Conservation (phyloP, 64 coral and sea anemone species). For the Stichodactyla helianthus region DNA sequence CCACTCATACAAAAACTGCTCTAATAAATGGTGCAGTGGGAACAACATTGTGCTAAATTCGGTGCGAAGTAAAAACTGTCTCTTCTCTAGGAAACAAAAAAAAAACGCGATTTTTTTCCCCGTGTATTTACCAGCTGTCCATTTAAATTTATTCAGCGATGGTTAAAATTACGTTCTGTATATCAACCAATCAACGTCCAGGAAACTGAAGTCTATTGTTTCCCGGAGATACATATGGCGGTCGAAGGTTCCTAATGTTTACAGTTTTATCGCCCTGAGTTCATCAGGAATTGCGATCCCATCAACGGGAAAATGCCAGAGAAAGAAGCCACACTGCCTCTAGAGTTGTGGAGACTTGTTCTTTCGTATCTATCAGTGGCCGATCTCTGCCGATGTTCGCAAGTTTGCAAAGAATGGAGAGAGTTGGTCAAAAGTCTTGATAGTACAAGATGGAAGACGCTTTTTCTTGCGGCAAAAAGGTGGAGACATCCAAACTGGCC, state of each 20-base stretch:
- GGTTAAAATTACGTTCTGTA: constrained; percentile 3
- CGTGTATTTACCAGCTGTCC: neutral
- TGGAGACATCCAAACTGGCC: constrained; percentile 99
- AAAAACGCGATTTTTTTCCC: too few species aligned
- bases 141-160: neutral
- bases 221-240: neutral
- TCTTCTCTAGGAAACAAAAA: too few species aligned
- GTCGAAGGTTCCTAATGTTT: constrained; percentile 14
- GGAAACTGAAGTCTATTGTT: neutral
- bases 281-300: neutral
- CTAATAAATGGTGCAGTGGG: too few species aligned
- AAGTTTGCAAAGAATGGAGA: constrained; percentile 90
- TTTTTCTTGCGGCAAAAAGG: constrained; percentile 72
- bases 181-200: constrained; percentile 6
- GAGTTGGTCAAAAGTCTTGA: constrained; percentile 94
- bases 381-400: constrained; percentile 89
- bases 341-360: constrained; percentile 90
- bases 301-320: constrained; percentile 62
- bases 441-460: constrained; percentile 87
- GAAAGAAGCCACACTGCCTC: constrained; percentile 76
- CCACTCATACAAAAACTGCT: too few species aligned
- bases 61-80: too few species aligned
- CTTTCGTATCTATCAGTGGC: constrained; percentile 66
- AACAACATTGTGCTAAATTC: too few species aligned
- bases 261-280: neutral